Evolutionary conservation across 2,113 vertebrate species (phyloP).

Genomic region (Lota lota): DNA sequence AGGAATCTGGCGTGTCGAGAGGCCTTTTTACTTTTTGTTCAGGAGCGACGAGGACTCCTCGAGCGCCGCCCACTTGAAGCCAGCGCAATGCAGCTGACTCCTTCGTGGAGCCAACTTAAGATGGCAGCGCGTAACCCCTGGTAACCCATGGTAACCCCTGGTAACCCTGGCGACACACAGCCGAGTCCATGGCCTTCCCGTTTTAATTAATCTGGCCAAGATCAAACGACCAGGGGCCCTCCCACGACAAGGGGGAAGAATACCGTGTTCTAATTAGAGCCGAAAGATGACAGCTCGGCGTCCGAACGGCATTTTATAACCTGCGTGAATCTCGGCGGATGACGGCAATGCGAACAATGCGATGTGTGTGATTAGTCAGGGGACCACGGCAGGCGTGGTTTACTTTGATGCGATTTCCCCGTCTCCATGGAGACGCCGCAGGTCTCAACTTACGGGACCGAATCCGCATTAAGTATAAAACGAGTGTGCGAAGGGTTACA

Average conservation of each 20-base stretch:
- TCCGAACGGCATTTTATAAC: too few species aligned
- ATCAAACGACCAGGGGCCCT: constrained; percentile 51
- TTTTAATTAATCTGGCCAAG: constrained; percentile 62
- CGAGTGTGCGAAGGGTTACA: neutral
- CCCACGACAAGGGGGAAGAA: constrained; percentile 27
- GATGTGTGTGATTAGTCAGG: too few species aligned
- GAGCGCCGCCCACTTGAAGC: constrained; percentile 47
- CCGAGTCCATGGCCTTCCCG: constrained; percentile 43
- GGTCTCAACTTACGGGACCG: constrained; percentile 7
- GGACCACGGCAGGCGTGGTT: neutral
- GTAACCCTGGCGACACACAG: too few species aligned
- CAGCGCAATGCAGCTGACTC: constrained; percentile 41
- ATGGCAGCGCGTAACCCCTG: constrained; percentile 50
- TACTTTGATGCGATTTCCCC: too few species aligned
- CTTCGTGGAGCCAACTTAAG: constrained; percentile 24
- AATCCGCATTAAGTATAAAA: neutral
- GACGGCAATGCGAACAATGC: too few species aligned
- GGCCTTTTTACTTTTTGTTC: constrained; percentile 48
- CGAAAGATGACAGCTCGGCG: too few species aligned
- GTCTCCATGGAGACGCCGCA: too few species aligned
- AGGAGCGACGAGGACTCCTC: constrained; percentile 38
- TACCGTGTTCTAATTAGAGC: too few species aligned
- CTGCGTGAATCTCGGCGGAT: too few species aligned
- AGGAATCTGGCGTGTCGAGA: constrained; percentile 66
- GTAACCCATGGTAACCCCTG: constrained; percentile 56